phyloP scores from a whole-genome alignment of 2,113 vertebrate genomes.

The Geococcyx californianus region DNA sequence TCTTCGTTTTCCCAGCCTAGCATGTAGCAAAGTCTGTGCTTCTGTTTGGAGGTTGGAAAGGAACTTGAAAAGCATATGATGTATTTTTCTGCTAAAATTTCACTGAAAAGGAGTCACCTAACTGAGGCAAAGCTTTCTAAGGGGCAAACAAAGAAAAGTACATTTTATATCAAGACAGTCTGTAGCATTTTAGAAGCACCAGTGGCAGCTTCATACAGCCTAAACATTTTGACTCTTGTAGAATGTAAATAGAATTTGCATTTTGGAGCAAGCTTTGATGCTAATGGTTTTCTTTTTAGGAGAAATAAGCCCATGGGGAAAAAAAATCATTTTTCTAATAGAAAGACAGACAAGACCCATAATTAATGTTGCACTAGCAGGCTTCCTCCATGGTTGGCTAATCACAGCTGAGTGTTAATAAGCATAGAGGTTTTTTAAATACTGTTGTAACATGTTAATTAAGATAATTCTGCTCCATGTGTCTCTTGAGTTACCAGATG shows the following conservation, averaged over 20 bases:
- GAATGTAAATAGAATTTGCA: constrained; percentile 16
- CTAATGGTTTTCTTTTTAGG: constrained; percentile 3
- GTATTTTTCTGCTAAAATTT: background rate
- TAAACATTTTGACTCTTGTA: constrained; percentile 32
- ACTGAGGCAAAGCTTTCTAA: background rate
- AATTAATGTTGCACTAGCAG: constrained; percentile 52
- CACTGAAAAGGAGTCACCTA: background rate
- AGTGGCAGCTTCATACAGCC: background rate
- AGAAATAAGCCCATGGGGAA: background rate
- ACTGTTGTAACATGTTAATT: constrained; percentile 79
- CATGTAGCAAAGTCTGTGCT: background rate
- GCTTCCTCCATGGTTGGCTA: constrained; percentile 55
- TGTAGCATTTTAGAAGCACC: background rate
- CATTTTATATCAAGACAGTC: background rate
- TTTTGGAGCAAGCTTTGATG: constrained; percentile 7
- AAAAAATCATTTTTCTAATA: constrained; percentile 22
- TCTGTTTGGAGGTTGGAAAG: background rate
- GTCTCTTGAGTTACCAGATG: constrained; percentile 78
- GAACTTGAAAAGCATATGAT: background rate
- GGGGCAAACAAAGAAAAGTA: background rate
- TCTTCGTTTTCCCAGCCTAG: background rate
- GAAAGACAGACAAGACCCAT: constrained; percentile 48
- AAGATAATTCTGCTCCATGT: constrained; percentile 76
- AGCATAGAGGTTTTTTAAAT: constrained; percentile 58
- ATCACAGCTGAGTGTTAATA: constrained; percentile 70